Percentiles rank a stretch among this genome's conserved stretches.
phyloP scores from a whole-genome alignment of 2,797 vertebrate genomes.

The Centropyge bicolor region DNA sequence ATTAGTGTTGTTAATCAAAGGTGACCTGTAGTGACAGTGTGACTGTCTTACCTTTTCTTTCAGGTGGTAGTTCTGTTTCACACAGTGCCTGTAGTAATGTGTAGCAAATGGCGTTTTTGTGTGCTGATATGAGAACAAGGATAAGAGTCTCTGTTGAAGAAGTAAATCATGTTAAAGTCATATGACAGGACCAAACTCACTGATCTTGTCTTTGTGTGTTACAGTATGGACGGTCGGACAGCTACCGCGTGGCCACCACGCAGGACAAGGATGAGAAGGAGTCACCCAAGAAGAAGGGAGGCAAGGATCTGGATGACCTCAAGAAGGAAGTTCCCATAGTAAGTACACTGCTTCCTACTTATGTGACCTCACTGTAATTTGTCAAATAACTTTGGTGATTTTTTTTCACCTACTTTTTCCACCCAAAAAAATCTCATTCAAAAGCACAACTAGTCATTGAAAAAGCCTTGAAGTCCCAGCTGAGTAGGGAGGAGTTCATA shows the following conservation, averaged over 20 bases:
- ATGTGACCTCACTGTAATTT: background rate
- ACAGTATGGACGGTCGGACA: constrained; percentile 94
- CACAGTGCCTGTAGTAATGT: background rate
- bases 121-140: background rate
- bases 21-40: background rate
- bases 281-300: constrained; percentile 90
- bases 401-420: background rate
- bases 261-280: constrained; percentile 92
- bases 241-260: constrained; percentile 95
- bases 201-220: constrained; percentile 40
- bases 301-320: constrained; percentile 92
- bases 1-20: background rate
- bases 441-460: background rate
- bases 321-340: constrained; percentile 96
- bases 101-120: background rate
- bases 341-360: constrained; percentile 26
- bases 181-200: background rate
- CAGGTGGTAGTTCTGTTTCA: background rate
- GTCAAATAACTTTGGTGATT: too few species aligned
- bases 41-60: background rate
- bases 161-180: background rate
- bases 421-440: background rate
- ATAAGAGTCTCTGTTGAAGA: background rate
- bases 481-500: constrained; percentile 24
- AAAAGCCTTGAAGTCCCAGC: constrained; percentile 3